Base-by-base conservation (phyloP, 2,888 invertebrate species). In the Auanema freiburgensis region DNA sequence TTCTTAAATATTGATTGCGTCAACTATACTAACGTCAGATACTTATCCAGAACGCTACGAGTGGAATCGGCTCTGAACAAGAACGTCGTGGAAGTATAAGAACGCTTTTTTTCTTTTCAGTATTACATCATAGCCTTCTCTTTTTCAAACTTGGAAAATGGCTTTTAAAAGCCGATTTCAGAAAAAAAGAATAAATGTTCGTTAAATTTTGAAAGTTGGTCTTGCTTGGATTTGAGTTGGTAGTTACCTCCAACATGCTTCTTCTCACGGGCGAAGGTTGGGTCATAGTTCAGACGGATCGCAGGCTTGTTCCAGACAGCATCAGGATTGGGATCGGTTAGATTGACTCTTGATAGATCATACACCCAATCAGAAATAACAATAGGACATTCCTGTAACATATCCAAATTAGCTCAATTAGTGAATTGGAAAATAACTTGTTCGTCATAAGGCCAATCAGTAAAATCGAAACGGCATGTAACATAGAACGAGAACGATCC, bases 291-390 rank as follows among this genome's bases (percentile, higher is more conserved):
- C 46, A 81, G 63, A 8, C 75, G 69, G 40, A 81, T 61, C n/a
- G 68, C 56, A 33, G 81, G 79, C 25, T 76, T 69, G 25, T 67
- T 65, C 23, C 71, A 74, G 11, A 62, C 66, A 1, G 58, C 43
- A 12, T 70, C 53, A 1, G 56, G 60, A 6, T 57, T 49, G 0
- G 76, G 72, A 54, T 81, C 77, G n/a, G 76, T 74, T 23, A 82
- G 61, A 53, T 82, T 83, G 16, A 82, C 82, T n/a, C 73, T 68
- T 10, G 76, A 72, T 12, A 79, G 59, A 56, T 80, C 80, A 59
- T 83, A 82, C 16, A 83, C 76, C 82, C 82, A 82, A 57, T 82
- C 82, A 12, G 81, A 77, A 21, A 82, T 70, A 14, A 83, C 80
- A 42, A 82, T 79, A 14, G 82, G 82, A 53, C 82, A 82, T 5